Percentiles rank a stretch among this genome's conserved stretches.
Evolutionary conservation across 1,140 invertebrate species (phyloP).

Genomic region (Drosophila sturtevanti): DNA sequence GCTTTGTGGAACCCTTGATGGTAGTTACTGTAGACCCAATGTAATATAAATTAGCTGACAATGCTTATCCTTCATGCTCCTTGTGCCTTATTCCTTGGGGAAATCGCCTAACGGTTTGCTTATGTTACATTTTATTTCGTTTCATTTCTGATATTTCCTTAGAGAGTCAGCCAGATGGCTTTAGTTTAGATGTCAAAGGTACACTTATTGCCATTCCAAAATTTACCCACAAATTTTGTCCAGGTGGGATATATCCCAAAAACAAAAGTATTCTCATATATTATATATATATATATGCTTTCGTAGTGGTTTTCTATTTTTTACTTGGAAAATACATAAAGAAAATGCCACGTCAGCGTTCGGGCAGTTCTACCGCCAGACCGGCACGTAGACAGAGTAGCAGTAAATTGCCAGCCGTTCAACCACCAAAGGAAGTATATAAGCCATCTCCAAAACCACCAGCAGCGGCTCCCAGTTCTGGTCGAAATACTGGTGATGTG

Average conservation of each 20-base stretch:
- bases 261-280: not conserved
- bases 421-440: conserved; percentile 42
- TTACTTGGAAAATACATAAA: not conserved
- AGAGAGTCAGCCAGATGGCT: conserved; percentile 22
- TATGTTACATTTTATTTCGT: not conserved
- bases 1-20: conserved; percentile 17
- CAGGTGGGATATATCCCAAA: conserved; percentile 5
- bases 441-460: conserved; percentile 20
- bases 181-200: not conserved
- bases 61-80: not conserved
- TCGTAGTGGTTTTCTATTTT: conserved; percentile 7
- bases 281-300: conserved; percentile 4
- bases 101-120: not conserved
- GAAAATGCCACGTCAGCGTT: conserved; percentile 62
- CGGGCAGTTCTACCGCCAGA: conserved; percentile 26
- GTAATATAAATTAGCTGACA: conserved; percentile 61
- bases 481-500: conserved; percentile 40
- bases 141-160: not conserved
- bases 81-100: not conserved
- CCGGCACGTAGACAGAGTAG: conserved; percentile 9
- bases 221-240: conserved; percentile 25
- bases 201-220: conserved; percentile 44
- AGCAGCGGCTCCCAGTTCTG: conserved; percentile 27
- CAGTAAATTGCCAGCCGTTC: conserved; percentile 41
- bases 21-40: conserved; percentile 34